These are phyloP conservation scores for Otis tarda DNA, from an alignment of 2,113 vertebrate species.

Conservation along the genomic window DNA sequence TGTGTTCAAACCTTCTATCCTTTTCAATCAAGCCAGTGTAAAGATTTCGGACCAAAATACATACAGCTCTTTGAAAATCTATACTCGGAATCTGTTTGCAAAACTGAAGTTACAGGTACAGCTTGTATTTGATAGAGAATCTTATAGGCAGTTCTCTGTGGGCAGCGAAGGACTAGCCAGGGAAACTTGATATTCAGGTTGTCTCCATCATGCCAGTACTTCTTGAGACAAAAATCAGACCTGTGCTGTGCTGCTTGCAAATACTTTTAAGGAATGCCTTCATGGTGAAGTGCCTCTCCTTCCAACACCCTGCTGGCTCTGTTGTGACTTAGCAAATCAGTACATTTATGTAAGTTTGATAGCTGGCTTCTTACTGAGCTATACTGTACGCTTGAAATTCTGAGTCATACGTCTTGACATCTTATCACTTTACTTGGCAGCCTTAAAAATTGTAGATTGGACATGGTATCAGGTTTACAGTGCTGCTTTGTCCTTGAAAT, in stretches of 20 bases:
- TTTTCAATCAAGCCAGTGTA: neutral
- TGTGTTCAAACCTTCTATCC: neutral
- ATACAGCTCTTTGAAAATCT: neutral
- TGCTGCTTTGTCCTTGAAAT: constrained; percentile 5
- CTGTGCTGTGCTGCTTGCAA: neutral
- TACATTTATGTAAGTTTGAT: constrained; percentile 38
- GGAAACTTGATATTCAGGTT: constrained; percentile 18
- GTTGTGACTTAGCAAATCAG: constrained; percentile 24
- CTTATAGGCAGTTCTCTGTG: constrained; percentile 21
- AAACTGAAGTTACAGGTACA: neutral
- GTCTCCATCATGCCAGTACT: neutral
- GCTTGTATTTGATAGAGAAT: neutral
- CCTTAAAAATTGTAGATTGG: neutral
- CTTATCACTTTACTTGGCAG: constrained; percentile 44
- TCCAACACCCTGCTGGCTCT: constrained; percentile 6
- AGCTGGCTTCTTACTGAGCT: constrained; percentile 45
- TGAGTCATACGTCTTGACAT: constrained; percentile 59
- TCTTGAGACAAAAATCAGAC: neutral
- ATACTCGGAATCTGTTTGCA: neutral
- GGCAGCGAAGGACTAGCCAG: constrained; percentile 14
- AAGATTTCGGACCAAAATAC: neutral
- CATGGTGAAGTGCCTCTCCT: neutral
- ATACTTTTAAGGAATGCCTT: neutral
- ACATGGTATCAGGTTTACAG: neutral
- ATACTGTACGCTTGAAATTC: constrained; percentile 13